These are phyloP conservation scores for Tanytarsus gracilentus DNA, from an alignment of 2,888 invertebrate species.

Conservation along the genomic window DNA sequence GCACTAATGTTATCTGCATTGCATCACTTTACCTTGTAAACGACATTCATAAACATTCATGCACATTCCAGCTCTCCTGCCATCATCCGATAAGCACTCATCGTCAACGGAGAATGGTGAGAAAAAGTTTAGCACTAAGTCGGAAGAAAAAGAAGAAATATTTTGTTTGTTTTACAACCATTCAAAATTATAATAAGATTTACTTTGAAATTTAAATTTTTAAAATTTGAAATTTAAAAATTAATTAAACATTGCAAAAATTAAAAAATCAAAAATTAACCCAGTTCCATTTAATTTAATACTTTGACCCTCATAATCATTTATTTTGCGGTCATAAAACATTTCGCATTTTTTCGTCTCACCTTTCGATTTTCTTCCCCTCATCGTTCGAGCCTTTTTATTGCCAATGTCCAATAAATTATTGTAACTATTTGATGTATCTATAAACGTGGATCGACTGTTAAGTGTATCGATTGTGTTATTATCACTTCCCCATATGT, in stretches of 20 bases:
- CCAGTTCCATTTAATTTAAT: too few species aligned
- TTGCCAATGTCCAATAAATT: too few species aligned
- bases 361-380: constrained; percentile 20
- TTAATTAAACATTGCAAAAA: too few species aligned
- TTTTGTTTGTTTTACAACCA: not conserved
- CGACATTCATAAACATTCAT: constrained; percentile 78
- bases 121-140: constrained; percentile 67
- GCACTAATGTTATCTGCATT: constrained; percentile 36
- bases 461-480: not conserved
- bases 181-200: too few species aligned
- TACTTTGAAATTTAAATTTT: too few species aligned
- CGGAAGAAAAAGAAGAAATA: constrained; percentile 30
- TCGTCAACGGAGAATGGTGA: constrained; percentile 68
- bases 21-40: constrained; percentile 48
- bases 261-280: too few species aligned
- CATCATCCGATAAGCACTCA: constrained; percentile 64
- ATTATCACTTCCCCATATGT: constrained; percentile 37
- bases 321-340: not conserved
- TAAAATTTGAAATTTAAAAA: too few species aligned
- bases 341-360: not conserved
- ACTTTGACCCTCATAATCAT: too few species aligned
- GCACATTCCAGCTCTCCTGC: constrained; percentile 63
- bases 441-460: too few species aligned
- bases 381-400: too few species aligned
- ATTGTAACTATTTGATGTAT: too few species aligned